phyloP scores from a whole-genome alignment of 2,797 vertebrate species.

The Enteromius unitaeniatus region DNA sequence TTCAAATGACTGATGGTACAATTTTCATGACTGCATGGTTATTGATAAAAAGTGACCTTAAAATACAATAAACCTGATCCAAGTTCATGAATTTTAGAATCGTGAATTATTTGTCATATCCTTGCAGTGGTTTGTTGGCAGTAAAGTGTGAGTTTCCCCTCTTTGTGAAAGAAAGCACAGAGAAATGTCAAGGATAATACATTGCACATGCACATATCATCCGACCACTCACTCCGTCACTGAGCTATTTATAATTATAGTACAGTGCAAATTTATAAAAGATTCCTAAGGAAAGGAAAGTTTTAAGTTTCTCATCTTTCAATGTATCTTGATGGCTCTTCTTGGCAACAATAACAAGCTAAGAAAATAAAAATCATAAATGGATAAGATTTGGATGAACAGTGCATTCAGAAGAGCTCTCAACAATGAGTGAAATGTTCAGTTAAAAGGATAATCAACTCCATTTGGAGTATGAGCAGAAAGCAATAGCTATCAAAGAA shows the following conservation, averaged over 20 bases:
- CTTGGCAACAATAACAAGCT: conserved; percentile 9
- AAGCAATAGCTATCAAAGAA: conserved; percentile 8
- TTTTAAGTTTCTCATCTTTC: conserved; percentile 70
- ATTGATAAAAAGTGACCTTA: conserved; percentile 10
- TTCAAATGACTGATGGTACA: conserved; percentile 12
- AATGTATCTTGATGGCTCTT: conserved; percentile 59
- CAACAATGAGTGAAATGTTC: conserved; percentile 21
- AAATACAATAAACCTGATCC: conserved; percentile 16
- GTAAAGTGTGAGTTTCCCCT: conserved; percentile 64
- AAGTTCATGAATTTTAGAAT: conserved; percentile 25
- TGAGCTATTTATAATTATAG: conserved; percentile 80
- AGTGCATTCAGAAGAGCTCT: conserved; percentile 34
- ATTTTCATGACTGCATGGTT: background rate
- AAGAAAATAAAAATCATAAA: conserved; percentile 15
- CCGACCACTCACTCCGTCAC: conserved; percentile 68
- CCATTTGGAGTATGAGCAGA: background rate
- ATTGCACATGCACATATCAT: conserved; percentile 72
- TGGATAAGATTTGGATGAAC: conserved; percentile 25
- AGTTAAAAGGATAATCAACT: conserved; percentile 4
- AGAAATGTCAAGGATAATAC: conserved; percentile 58
- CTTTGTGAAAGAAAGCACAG: conserved; percentile 55
- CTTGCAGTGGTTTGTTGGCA: conserved; percentile 63
- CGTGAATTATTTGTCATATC: conserved; percentile 53
- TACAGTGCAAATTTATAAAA: conserved; percentile 79
- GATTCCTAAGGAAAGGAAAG: conserved; percentile 75